Conservation (phyloP, 2,888 invertebrate species). For the Mimumesa dahlbomi region DNA sequence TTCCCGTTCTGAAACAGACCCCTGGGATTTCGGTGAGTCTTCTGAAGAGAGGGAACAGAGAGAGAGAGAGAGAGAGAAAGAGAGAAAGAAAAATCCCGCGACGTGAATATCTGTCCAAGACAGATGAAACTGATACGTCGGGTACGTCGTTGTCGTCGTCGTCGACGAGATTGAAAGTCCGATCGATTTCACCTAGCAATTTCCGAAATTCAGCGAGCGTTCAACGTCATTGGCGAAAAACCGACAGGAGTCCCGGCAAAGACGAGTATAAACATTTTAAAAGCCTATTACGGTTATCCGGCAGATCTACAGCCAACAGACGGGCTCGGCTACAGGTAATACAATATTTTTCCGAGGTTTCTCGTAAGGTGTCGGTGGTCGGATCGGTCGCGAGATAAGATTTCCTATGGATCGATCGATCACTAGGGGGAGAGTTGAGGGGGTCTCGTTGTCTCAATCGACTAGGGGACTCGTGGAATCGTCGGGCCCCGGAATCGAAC, state of each 20-base stretch:
- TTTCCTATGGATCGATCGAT: constrained; percentile 64
- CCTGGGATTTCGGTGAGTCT: no score
- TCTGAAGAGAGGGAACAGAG: no score
- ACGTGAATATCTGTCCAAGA: no score
- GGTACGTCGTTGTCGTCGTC: no score
- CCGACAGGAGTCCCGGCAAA: constrained; percentile 58
- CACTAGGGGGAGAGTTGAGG: no score
- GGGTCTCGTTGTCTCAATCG: constrained; percentile 62
- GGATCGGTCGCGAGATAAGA: constrained; percentile 65
- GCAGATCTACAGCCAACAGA: constrained; percentile 57
- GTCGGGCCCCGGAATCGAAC: constrained; percentile 28
- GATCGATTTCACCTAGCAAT: no score
- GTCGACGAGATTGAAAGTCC: no score
- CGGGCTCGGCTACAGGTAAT: constrained; percentile 51
- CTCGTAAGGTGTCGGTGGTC: constrained; percentile 60
- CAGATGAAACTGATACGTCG: no score
- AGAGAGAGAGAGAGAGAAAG: no score
- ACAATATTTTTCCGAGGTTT: constrained; percentile 65
- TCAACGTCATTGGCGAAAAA: constrained; percentile 54
- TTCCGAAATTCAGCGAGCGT: no score
- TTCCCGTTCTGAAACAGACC: constrained; percentile 7
- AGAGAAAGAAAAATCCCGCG: no score
- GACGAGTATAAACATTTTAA: constrained; percentile 61
- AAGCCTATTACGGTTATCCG: constrained; percentile 65
- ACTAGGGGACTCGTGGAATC: constrained; percentile 12